A percentile compares a stretch with the other conserved stretches of the same genome.
Evolutionary conservation across 2,888 invertebrate species (phyloP).

Genomic region (Lithosia quadra): DNA sequence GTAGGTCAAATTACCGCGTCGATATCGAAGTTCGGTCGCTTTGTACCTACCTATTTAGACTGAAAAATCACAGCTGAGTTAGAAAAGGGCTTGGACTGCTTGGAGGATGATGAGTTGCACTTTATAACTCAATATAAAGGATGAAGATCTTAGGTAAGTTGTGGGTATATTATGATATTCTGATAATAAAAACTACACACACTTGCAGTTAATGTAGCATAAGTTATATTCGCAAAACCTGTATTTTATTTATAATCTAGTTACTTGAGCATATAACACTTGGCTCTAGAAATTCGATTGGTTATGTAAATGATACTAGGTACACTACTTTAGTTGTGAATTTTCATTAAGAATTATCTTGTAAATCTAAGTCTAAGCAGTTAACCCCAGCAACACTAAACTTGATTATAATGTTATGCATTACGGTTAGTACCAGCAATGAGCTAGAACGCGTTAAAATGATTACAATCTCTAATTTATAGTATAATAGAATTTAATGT

Average conservation of each 20-base stretch:
- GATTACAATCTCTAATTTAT: constrained; percentile 16
- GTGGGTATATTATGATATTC: too few species aligned
- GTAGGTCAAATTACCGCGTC: too few species aligned
- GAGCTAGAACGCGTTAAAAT: background rate
- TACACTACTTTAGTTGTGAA: background rate
- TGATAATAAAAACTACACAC: too few species aligned
- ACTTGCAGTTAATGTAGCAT: too few species aligned
- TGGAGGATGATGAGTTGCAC: too few species aligned
- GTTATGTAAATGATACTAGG: background rate
- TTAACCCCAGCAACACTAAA: constrained; percentile 4
- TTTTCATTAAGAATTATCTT: constrained; percentile 5
- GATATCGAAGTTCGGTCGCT: too few species aligned
- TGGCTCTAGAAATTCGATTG: background rate
- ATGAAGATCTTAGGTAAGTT: too few species aligned
- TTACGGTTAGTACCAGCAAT: background rate
- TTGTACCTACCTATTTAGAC: too few species aligned
- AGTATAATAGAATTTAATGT: constrained; percentile 38
- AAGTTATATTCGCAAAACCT: too few species aligned
- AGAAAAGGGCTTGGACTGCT: too few species aligned
- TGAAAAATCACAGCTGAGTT: too few species aligned
- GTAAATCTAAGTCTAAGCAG: constrained; percentile 9
- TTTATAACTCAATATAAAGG: too few species aligned
- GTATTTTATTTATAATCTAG: background rate
- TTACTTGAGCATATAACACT: background rate
- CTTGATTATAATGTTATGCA: constrained; percentile 6